Percentiles rank a stretch among this genome's conserved stretches.
Evolutionary conservation across 2,888 invertebrate genomes (phyloP).

Genomic region (Spilosoma lubricipeda): DNA sequence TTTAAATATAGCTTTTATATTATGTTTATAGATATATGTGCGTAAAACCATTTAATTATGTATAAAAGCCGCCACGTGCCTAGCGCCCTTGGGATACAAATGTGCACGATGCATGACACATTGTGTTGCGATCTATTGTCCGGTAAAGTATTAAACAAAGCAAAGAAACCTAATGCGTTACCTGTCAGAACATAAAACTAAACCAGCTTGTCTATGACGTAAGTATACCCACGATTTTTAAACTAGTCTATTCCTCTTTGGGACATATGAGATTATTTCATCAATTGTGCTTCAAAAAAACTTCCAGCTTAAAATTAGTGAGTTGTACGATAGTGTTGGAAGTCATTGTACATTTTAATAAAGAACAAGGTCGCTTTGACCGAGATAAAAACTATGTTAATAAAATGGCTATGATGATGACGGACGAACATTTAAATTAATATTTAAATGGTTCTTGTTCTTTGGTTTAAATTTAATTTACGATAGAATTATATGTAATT

Average conservation of each 20-base stretch:
- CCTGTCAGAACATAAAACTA: conserved; percentile 49
- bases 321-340: conserved; percentile 4
- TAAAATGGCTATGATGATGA: conserved; percentile 4
- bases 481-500: background rate
- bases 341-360: conserved; percentile 14
- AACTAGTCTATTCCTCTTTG: conserved; percentile 4
- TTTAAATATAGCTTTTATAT: no score
- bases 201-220: conserved; percentile 43
- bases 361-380: conserved; percentile 16
- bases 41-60: conserved; percentile 15
- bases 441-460: background rate
- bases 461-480: background rate
- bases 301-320: background rate
- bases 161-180: conserved; percentile 66
- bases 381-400: conserved; percentile 14
- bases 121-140: conserved; percentile 71
- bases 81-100: conserved; percentile 65
- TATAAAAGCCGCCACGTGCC: conserved; percentile 57
- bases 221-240: conserved; percentile 20
- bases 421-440: conserved; percentile 6
- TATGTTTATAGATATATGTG: background rate
- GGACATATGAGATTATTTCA: background rate
- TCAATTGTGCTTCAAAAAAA: background rate
- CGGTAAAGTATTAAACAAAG: conserved; percentile 63
- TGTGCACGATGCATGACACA: conserved; percentile 72